Conservation (phyloP, 2,888 invertebrate species). For the Cantharis nigra region DNA sequence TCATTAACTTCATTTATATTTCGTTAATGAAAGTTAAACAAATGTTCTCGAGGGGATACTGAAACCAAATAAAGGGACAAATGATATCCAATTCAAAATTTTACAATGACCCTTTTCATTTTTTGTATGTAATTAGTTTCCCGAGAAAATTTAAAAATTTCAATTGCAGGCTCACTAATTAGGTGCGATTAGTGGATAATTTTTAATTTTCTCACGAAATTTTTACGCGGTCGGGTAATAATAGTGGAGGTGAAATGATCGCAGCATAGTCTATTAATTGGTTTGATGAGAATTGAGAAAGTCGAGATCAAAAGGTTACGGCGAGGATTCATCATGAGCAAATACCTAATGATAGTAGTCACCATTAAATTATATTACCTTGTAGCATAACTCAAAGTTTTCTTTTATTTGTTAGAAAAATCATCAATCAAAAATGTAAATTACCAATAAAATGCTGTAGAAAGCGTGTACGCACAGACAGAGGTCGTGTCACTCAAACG, state of each 20-base stretch:
- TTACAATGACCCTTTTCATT: not conserved
- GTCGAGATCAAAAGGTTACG: slow-evolving; percentile 12
- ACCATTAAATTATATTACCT: not conserved
- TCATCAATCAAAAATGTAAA: not conserved
- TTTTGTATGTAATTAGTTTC: not conserved
- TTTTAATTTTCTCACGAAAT: not conserved
- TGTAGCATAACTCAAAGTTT: not conserved
- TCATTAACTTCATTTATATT: slow-evolving; percentile 25
- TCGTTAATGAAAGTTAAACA: slow-evolving; percentile 29
- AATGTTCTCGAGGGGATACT: slow-evolving; percentile 7
- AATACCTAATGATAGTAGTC: not conserved
- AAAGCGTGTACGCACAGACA: not conserved
- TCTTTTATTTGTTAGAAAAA: not conserved
- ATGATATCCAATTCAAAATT: slow-evolving; percentile 1
- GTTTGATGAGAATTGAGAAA: slow-evolving; percentile 11
- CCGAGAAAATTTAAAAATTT: not conserved
- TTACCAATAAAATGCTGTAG: not conserved
- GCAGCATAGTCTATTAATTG: slow-evolving; percentile 8
- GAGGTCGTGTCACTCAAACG: not conserved
- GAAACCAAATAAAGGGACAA: slow-evolving; percentile 8
- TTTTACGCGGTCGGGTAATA: not conserved
- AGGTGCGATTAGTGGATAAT: not conserved
- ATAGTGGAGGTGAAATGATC: slow-evolving; percentile 5
- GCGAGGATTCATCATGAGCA: not conserved
- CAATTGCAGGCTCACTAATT: not conserved